These are phyloP conservation scores for Regulus satrapa DNA, from an alignment of 2,113 vertebrate species.

Conservation along the genomic window DNA sequence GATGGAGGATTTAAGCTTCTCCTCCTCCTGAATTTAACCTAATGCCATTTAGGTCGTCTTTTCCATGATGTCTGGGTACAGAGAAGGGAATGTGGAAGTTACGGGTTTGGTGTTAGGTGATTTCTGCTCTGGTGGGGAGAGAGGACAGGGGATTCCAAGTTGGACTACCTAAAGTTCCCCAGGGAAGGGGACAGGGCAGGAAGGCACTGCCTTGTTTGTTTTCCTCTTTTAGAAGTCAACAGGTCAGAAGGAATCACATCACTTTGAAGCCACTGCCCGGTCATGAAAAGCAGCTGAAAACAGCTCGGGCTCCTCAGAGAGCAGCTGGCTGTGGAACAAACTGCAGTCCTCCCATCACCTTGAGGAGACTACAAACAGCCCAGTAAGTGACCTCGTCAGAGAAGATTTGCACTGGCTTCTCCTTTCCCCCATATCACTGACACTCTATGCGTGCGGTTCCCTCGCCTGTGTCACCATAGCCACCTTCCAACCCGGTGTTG, in stretches of 20 bases:
- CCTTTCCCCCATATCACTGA: neutral
- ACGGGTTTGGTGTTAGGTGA: fast-evolving
- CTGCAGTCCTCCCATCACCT: neutral
- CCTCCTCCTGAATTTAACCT: no score
- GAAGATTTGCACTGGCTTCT: neutral
- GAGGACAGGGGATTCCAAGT: neutral
- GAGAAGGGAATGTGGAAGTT: neutral
- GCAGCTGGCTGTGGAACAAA: neutral
- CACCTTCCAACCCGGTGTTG: neutral
- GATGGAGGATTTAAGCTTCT: no score
- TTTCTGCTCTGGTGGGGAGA: neutral
- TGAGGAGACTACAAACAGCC: neutral
- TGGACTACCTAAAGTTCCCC: neutral
- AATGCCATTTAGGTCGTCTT: no score
- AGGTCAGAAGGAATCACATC: neutral
- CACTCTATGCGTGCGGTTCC: neutral
- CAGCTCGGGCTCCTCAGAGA: neutral
- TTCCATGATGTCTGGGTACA: neutral
- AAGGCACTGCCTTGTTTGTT: neutral
- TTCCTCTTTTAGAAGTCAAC: neutral
- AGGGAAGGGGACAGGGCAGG: neutral
- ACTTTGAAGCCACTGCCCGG: neutral
- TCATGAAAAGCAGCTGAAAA: neutral
- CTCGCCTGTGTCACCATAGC: neutral
- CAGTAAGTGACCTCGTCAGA: neutral